Percentiles rank a stretch among this genome's conserved stretches.
These are phyloP conservation scores for Gallinago nigripennis DNA, from an alignment of 2,797 vertebrate genomes.

Conservation along the genomic window DNA sequence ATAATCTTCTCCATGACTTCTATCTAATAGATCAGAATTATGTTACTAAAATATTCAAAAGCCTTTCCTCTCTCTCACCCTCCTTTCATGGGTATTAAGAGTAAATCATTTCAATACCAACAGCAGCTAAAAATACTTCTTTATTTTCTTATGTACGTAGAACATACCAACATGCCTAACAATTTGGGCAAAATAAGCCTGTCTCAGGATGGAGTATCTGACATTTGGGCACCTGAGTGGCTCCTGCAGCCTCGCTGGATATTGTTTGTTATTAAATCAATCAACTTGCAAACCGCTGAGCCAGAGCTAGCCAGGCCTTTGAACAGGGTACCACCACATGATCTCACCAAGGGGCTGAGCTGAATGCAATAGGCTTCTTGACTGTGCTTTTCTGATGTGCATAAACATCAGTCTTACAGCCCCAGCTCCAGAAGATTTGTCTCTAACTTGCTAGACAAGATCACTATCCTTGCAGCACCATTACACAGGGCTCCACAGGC, in stretches of 20 bases:
- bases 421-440: not conserved
- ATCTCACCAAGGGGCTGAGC: not conserved
- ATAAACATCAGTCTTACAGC: not conserved
- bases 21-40: not conserved
- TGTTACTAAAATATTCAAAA: not conserved
- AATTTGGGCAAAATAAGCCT: not conserved
- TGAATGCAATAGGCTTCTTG: not conserved
- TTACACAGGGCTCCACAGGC: not conserved
- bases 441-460: not conserved
- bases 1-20: not conserved
- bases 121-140: not conserved
- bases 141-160: accelerated
- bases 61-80: not conserved
- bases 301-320: not conserved
- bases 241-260: not conserved
- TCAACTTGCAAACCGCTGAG: not conserved
- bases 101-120: not conserved
- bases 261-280: not conserved
- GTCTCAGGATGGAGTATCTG: not conserved
- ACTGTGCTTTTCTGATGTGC: accelerated
- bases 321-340: accelerated
- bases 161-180: not conserved
- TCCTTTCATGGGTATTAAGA: not conserved
- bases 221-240: not conserved
- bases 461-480: not conserved